Evolutionary conservation across 2,113 vertebrate genomes (phyloP).

Genomic region (Cyprinodon tularosa): DNA sequence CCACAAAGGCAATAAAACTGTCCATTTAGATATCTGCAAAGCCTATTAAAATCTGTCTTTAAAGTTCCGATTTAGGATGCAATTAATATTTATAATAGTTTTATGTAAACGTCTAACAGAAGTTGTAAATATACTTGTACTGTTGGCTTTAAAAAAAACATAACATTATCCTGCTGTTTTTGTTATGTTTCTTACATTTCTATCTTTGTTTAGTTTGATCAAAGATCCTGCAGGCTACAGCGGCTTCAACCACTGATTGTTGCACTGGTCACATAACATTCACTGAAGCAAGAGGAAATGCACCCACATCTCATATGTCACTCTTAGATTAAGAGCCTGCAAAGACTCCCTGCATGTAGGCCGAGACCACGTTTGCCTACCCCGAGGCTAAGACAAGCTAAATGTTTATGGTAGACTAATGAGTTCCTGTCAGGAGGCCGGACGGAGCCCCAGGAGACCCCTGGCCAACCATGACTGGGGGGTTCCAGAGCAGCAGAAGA

Average conservation of each 20-base stretch:
- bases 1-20: too few relatives aligned
- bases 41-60: too few relatives aligned
- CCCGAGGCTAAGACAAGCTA: constrained; percentile 60
- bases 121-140: too few relatives aligned
- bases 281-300: constrained; percentile 1
- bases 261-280: constrained; percentile 13
- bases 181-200: background rate
- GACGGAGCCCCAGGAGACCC: constrained; percentile 51
- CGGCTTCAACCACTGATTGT: background rate
- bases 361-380: constrained; percentile 27
- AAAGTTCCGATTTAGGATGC: too few relatives aligned
- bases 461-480: constrained; percentile 50
- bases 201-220: background rate
- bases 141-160: too few relatives aligned
- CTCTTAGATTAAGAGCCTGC: constrained; percentile 14
- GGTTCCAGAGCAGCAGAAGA: constrained; percentile 32
- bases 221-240: constrained; percentile 1
- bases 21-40: too few relatives aligned
- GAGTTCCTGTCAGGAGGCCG: constrained; percentile 74
- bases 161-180: background rate
- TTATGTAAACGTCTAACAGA: too few relatives aligned
- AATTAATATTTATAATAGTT: too few relatives aligned
- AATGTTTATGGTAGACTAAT: constrained; percentile 79
- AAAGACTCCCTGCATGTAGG: constrained; percentile 26
- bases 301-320: constrained; percentile 23